Conservation (phyloP, 2,888 invertebrate genomes). For the Euproctis similis region DNA sequence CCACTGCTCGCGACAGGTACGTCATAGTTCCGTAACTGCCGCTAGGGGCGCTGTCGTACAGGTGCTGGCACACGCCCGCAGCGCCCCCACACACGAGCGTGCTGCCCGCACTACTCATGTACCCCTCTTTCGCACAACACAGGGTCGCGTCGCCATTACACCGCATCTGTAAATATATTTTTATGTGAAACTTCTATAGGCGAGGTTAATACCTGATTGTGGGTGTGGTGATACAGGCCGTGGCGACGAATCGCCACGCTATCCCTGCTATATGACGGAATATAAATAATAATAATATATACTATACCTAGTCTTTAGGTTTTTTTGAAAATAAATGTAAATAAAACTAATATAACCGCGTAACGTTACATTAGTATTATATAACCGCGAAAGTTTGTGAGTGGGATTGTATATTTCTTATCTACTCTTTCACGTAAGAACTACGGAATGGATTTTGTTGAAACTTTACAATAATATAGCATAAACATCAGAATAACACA, state of each 20-base stretch:
- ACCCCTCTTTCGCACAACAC: conserved; percentile 89
- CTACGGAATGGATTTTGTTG: too few relatives aligned
- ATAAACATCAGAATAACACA: too few relatives aligned
- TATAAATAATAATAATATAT: background rate
- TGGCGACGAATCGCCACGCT: too few relatives aligned
- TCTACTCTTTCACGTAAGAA: too few relatives aligned
- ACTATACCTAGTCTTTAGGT: background rate
- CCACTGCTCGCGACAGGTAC: conserved; percentile 91
- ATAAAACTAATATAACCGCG: too few relatives aligned
- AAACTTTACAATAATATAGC: too few relatives aligned
- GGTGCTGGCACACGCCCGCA: conserved; percentile 95
- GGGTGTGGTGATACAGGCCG: too few relatives aligned
- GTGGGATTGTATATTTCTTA: too few relatives aligned
- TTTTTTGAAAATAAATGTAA: background rate
- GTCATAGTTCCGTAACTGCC: conserved; percentile 99
- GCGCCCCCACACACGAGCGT: conserved; percentile 91
- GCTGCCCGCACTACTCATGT: conserved; percentile 81
- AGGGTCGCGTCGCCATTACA: conserved; percentile 93
- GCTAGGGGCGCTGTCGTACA: conserved; percentile 98
- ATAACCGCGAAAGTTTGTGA: too few relatives aligned
- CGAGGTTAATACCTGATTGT: background rate
- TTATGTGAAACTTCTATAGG: too few relatives aligned
- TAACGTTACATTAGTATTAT: too few relatives aligned
- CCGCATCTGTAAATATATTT: conserved; percentile 75
- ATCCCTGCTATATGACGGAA: too few relatives aligned